Base-by-base conservation (phyloP, 53 echinoderm and acorn worm species). In the Holothuria scabra region DNA sequence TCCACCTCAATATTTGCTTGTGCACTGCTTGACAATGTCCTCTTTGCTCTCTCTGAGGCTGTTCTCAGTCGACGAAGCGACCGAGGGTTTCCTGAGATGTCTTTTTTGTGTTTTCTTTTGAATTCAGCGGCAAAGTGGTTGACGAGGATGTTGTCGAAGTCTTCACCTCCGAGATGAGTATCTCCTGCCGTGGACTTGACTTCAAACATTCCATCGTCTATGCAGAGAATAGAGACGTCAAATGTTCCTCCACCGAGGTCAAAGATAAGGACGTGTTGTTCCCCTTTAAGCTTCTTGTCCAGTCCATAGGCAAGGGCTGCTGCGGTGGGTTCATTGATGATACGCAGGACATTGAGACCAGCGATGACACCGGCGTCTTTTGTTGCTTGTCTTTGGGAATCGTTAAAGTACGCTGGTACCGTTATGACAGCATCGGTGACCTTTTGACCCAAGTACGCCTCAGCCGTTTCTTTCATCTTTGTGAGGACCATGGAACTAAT, bases 301-400 rank as follows among this genome's bases (percentile, higher is more conserved):
- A 97, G 90, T 26, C 97, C 97, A 59, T 94, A 97, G 30, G 97
- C 97, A 31, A 97, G 69, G 3, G 97, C 97, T n/a, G 97, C 97
- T 23, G 97, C 97, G 9, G 97, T 92, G 3, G 97, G 97, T 67
- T 97, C 97, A n/a, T 97, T 94, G 89, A 97, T 92, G 81, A 97
- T 90, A n/a, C 96, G 66, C 31, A 91, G 84, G n/a, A 97, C 92
- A 49, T 97, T 97, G 48, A 96, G 84, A 0, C 94, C 94, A 20
- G 97, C 93, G 49, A 97, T 97, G 63, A 94, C 87, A 0, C 97
- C 97, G 22, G 97, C 97, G 64, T 97, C 97, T 60, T 95, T 93
- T n/a, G 93, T 93, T 4, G 93, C 93, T 63, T 93, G 91, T 56
- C 91, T 59, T 64, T 93, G 95, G 14, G 92, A 71, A 70, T 95